A percentile compares a stretch with the other conserved stretches of the same genome.
Conservation (phyloP, 2,797 vertebrate genomes). For the Philypnodon macrostomus region DNA sequence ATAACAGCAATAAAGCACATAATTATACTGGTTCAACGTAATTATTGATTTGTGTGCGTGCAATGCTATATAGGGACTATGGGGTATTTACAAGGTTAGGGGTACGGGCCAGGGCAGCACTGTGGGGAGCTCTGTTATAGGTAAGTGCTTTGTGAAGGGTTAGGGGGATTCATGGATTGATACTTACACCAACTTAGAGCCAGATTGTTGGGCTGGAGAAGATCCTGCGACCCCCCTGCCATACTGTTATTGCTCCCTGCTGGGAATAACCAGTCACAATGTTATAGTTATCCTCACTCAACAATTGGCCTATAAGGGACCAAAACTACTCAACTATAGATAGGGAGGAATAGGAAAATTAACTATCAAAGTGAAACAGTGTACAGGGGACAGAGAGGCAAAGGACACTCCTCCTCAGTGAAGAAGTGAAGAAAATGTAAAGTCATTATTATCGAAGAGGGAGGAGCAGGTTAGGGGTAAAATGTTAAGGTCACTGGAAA, state of each 20-base stretch:
- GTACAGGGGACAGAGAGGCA: constrained; percentile 38
- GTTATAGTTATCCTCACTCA: constrained; percentile 68
- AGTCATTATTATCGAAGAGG: not conserved
- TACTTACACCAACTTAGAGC: constrained; percentile 87
- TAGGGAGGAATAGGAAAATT: constrained; percentile 50
- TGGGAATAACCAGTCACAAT: constrained; percentile 84
- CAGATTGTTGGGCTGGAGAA: constrained; percentile 87
- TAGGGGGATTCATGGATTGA: constrained; percentile 63
- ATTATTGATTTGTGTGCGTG: too few relatives aligned
- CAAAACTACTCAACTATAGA: constrained; percentile 57
- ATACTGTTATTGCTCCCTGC: constrained; percentile 82
- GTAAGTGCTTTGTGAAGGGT: constrained; percentile 46
- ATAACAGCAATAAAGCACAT: constrained; percentile 20
- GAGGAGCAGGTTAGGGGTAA: constrained; percentile 7
- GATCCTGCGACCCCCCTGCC: constrained; percentile 84
- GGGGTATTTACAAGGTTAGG: constrained; percentile 6
- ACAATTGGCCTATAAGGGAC: constrained; percentile 52
- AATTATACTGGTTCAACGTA: too few relatives aligned
- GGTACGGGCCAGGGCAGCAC: constrained; percentile 65
- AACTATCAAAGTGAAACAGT: constrained; percentile 48
- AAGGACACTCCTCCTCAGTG: constrained; percentile 20
- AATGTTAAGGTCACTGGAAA: constrained; percentile 30
- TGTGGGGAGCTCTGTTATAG: constrained; percentile 36
- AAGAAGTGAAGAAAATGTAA: constrained; percentile 16
- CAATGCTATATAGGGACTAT: constrained; percentile 17